phyloP scores from a whole-genome alignment of 2,113 vertebrate genomes.

The Gambusia affinis region DNA sequence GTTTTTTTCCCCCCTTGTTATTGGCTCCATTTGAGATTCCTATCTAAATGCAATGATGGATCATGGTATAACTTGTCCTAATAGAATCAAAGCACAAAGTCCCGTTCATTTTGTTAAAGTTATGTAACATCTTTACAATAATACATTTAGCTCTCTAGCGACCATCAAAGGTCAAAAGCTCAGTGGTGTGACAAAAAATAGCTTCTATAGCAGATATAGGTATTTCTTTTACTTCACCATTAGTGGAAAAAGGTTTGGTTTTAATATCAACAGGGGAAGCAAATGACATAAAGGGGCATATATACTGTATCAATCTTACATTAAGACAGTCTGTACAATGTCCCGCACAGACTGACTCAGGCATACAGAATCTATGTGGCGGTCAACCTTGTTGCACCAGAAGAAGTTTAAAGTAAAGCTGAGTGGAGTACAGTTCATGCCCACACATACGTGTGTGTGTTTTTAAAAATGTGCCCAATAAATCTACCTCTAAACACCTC shows the following conservation, averaged over 20 bases:
- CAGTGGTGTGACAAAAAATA: neutral
- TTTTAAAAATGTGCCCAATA: too few relatives aligned
- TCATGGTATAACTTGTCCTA: conserved; percentile 1
- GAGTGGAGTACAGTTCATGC: too few relatives aligned
- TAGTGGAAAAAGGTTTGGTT: neutral
- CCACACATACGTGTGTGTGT: too few relatives aligned
- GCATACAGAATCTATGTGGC: too few relatives aligned
- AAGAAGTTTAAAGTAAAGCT: too few relatives aligned
- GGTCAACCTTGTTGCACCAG: too few relatives aligned
- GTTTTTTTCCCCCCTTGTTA: neutral
- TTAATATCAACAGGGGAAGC: neutral
- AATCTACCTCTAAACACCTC: too few relatives aligned
- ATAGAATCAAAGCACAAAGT: conserved; percentile 19
- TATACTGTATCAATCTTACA: too few relatives aligned
- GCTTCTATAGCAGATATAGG: neutral
- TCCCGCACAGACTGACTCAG: too few relatives aligned
- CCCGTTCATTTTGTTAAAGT: conserved; percentile 1
- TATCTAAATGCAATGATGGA: conserved; percentile 29
- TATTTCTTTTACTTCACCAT: neutral
- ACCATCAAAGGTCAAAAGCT: neutral
- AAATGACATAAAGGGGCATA: neutral
- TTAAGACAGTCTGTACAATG: too few relatives aligned
- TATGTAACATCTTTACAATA: neutral
- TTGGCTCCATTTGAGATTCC: conserved; percentile 23
- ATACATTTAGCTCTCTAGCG: neutral